Base-by-base conservation (phyloP, 2,113 vertebrate genomes). In the Dipodomys stephensi region DNA sequence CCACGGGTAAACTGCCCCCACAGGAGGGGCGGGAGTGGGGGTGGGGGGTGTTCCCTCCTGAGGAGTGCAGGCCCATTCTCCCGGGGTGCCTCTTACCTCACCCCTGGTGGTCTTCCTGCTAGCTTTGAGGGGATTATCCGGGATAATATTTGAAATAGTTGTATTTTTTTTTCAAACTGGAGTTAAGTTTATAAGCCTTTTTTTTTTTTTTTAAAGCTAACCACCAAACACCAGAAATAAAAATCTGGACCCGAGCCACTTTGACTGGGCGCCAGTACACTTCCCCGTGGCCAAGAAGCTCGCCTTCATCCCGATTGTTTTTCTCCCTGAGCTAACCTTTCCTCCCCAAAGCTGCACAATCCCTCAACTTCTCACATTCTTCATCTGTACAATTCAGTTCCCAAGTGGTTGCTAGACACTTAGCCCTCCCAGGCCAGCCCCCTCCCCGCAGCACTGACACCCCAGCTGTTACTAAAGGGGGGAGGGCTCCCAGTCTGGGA, bases 101-200 rank as follows among this genome's bases (percentile, higher is more conserved):
- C n/a, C 1, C 72, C 10, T 5, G 96, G 95, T 96, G 97, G 96
- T 97, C 96, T 92, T 49, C 73, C 53, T 64, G 74, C 72, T 88
- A 94, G 79, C 79, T 91, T 92, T 90, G 67, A 95, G 88, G 73
- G 82, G 82, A 96, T 96, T 97, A 97, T 95, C 87, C 25, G 16
- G 96, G 90, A 96, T 97, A 97, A 95, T 96, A 97, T 95, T 95
- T 94, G 87, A 95, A 97, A 97, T 95, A 92, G 89, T 90, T 96
- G 81, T 93, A 81, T 84, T 95, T 97, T 97, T 97, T 96, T 96
- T 93, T 85, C 93, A 93, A 94, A 93, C 94, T 91, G 67, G 95
- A 97, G 91, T 96, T 97, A 97, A 97, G 96, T 96, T 95, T 95
- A 96, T 97, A 96, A 90, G 94, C 91, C 94, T 97, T 97, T 96